Evolutionary conservation across 2,888 invertebrate species (phyloP).

Genomic region (Epistrophella euchroma): DNA sequence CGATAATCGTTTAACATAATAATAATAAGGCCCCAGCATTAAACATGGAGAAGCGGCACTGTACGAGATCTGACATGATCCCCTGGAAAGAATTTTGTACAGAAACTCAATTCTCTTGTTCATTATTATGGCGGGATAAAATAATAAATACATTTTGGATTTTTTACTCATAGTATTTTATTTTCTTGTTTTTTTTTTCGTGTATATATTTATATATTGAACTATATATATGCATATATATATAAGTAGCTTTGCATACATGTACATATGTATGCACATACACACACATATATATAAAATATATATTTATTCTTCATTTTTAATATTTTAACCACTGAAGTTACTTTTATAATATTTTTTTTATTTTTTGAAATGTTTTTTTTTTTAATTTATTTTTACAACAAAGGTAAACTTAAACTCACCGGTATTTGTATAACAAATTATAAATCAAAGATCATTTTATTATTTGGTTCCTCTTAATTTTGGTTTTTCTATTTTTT

Average conservation of each 20-base stretch:
- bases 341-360: conserved; percentile 34
- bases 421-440: conserved; percentile 32
- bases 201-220: conserved; percentile 35
- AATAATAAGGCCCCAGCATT: too few species aligned
- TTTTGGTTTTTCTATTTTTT: background rate
- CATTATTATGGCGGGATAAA: too few species aligned
- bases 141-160: conserved; percentile 33
- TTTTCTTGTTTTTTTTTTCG: conserved; percentile 34
- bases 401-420: conserved; percentile 49
- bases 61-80: too few species aligned
- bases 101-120: too few species aligned
- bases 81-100: too few species aligned
- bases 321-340: conserved; percentile 25
- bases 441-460: conserved; percentile 40
- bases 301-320: conserved; percentile 27
- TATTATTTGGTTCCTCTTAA: conserved; percentile 29
- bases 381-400: conserved; percentile 32
- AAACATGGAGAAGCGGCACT: too few species aligned
- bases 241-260: conserved; percentile 11
- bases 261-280: conserved; percentile 37
- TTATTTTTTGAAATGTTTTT: conserved; percentile 14
- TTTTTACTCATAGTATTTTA: conserved; percentile 31
- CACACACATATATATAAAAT: conserved; percentile 29
- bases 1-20: too few species aligned
- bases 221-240: conserved; percentile 32